These are phyloP conservation scores for Gonatopus flavifemur DNA, from an alignment of 1,140 invertebrate species.

Conservation along the genomic window DNA sequence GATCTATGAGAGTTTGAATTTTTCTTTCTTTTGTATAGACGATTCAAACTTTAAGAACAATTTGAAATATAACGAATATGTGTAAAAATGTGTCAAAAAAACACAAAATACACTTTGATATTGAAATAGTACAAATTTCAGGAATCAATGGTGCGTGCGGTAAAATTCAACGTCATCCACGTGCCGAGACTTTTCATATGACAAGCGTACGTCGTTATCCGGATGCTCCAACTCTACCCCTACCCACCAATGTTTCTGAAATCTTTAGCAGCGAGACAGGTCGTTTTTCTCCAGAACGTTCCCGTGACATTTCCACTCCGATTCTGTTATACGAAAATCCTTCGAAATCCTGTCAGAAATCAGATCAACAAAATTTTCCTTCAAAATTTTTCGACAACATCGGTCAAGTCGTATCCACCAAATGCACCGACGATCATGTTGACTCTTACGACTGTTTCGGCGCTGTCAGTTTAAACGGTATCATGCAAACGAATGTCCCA, in stretches of 20 bases:
- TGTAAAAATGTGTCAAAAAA: too few species aligned
- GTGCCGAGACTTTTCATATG: constrained; percentile 27
- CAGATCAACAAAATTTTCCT: background rate
- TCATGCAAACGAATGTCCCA: constrained; percentile 75
- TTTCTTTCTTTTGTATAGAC: too few species aligned
- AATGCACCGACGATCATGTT: constrained; percentile 59
- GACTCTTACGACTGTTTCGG: constrained; percentile 72
- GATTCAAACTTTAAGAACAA: too few species aligned
- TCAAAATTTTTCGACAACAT: background rate
- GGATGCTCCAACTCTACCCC: constrained; percentile 40
- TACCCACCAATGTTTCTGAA: constrained; percentile 55
- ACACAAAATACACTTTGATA: too few species aligned
- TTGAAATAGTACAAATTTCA: too few species aligned
- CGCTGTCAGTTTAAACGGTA: constrained; percentile 66
- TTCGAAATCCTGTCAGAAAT: background rate
- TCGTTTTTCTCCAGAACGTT: constrained; percentile 65
- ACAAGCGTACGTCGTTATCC: constrained; percentile 39
- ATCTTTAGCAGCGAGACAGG: constrained; percentile 58
- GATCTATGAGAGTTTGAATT: too few species aligned
- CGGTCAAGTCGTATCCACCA: background rate
- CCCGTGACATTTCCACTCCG: constrained; percentile 63
- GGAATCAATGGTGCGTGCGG: background rate
- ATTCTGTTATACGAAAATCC: constrained; percentile 60
- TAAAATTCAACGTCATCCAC: constrained; percentile 12
- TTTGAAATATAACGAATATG: too few species aligned